Percentiles rank a stretch among this genome's conserved stretches.
Evolutionary conservation across 2,113 vertebrate species (phyloP).

Genomic region (Erythrolamprus reginae): DNA sequence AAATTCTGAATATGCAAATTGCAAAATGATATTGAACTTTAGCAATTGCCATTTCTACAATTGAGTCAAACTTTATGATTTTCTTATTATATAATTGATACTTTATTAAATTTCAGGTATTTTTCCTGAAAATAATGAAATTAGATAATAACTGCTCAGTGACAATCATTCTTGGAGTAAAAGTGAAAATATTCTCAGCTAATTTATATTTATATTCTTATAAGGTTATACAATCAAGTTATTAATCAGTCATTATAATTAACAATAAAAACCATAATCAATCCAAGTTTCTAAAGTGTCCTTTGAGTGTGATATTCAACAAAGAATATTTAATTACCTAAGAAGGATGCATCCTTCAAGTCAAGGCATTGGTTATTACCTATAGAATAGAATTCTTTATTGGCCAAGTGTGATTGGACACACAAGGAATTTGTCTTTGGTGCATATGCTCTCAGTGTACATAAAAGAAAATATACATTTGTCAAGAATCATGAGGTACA

Average conservation of each 20-base stretch:
- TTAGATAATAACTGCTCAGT: not conserved
- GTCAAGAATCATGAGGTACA: no score
- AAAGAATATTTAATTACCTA: not conserved
- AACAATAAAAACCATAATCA: not conserved
- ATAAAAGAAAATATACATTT: no score
- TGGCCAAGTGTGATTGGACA: no score
- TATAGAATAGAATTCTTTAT: no score
- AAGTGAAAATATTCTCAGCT: not conserved
- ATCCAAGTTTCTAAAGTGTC: not conserved
- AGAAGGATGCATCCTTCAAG: not conserved
- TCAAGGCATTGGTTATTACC: no score
- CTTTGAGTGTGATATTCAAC: not conserved
- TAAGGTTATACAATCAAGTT: not conserved
- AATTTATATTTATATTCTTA: no score
- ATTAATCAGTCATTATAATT: not conserved
- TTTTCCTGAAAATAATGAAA: not conserved
- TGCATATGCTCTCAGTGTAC: no score
- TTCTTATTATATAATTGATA: not conserved
- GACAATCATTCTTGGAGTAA: not conserved
- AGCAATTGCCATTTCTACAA: not conserved
- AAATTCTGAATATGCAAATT: not conserved
- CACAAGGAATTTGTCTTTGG: no score
- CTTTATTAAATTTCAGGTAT: not conserved
- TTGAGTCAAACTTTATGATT: not conserved
- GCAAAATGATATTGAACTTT: not conserved